These are phyloP conservation scores for Orgyia antiqua DNA, from an alignment of 2,888 invertebrate species.

Conservation along the genomic window DNA sequence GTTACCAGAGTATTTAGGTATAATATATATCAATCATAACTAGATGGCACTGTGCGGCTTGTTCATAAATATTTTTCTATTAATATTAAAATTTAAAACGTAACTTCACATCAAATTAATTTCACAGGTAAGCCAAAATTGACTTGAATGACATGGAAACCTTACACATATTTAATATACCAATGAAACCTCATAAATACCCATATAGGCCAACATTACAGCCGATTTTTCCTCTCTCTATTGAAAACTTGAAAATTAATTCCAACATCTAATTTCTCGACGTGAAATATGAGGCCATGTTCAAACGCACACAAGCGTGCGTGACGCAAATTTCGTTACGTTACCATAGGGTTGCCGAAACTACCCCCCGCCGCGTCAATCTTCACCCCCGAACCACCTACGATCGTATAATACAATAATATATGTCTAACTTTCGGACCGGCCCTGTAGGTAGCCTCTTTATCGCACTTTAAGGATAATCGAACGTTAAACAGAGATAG, in stretches of 20 bases:
- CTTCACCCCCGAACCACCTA: slow-evolving; percentile 74
- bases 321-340: slow-evolving; percentile 71
- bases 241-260: slow-evolving; percentile 75
- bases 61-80: too few species aligned
- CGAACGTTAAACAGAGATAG: slow-evolving; percentile 37
- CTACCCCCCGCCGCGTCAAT: slow-evolving; percentile 72
- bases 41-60: too few species aligned
- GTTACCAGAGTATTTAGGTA: too few species aligned
- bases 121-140: too few species aligned
- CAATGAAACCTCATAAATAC: slow-evolving; percentile 39
- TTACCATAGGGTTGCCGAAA: slow-evolving; percentile 73
- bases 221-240: slow-evolving; percentile 61
- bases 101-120: too few species aligned
- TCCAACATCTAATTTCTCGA: slow-evolving; percentile 67
- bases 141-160: slow-evolving; percentile 39
- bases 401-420: slow-evolving; percentile 77
- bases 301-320: slow-evolving; percentile 54
- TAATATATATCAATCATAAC: too few species aligned
- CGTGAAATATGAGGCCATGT: slow-evolving; percentile 69
- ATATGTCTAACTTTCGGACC: slow-evolving; percentile 78
- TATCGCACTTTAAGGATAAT: slow-evolving; percentile 28
- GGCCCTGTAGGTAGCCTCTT: slow-evolving; percentile 69
- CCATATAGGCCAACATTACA: slow-evolving; percentile 30
- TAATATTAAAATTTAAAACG: too few species aligned
- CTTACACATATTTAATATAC: slow-evolving; percentile 50